Conservation (phyloP, 2,113 vertebrate genomes). For the Chascanopsetta lugubris region DNA sequence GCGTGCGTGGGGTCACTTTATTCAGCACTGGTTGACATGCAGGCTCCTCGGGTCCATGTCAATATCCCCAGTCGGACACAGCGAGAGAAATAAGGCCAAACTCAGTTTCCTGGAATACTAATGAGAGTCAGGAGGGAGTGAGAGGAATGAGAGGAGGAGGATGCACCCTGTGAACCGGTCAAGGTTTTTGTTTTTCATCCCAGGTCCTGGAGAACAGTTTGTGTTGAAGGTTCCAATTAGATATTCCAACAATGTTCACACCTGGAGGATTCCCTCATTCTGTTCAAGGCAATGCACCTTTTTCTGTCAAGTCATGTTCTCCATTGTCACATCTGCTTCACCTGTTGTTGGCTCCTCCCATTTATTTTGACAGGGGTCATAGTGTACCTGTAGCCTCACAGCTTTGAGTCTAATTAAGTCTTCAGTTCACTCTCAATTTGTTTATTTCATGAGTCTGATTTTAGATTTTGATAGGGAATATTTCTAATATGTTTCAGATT, state of each 20-base stretch:
- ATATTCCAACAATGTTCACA: too few species aligned
- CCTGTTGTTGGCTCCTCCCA: too few species aligned
- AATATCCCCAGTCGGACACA: conserved; percentile 42
- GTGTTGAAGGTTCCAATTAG: conserved; percentile 6
- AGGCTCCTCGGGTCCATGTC: conserved; percentile 65
- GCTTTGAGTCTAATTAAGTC: too few species aligned
- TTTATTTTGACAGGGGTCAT: too few species aligned
- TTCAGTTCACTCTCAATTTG: not conserved
- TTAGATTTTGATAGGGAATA: not conserved
- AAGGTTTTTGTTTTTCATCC: conserved; percentile 35
- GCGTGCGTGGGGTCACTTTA: conserved; percentile 60
- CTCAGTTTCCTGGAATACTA: conserved; percentile 65
- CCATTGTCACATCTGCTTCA: too few species aligned
- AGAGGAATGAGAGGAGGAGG: conserved; percentile 8
- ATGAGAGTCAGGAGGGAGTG: conserved; percentile 39
- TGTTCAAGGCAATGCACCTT: too few species aligned
- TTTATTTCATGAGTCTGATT: too few species aligned
- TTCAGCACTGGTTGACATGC: conserved; percentile 65
- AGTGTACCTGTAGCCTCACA: too few species aligned
- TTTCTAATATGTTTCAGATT: not conserved
- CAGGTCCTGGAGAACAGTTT: conserved; percentile 19
- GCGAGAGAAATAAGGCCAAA: conserved; percentile 57
- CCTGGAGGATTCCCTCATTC: too few species aligned
- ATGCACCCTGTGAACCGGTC: conserved; percentile 8
- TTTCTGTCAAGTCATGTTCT: too few species aligned